These are phyloP conservation scores for Tauraco erythrolophus DNA, from an alignment of 2,113 vertebrate genomes.

Conservation along the genomic window DNA sequence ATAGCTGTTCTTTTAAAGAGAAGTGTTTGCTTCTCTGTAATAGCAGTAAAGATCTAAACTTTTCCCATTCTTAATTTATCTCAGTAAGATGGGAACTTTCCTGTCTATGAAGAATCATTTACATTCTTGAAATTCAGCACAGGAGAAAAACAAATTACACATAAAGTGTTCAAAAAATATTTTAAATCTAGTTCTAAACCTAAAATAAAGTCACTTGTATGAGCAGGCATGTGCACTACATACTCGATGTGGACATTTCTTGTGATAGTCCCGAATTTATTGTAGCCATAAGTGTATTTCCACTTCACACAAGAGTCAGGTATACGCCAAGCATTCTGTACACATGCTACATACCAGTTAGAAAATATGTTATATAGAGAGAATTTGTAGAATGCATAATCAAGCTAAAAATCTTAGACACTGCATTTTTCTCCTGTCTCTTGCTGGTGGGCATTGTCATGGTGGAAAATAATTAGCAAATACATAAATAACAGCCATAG, in stretches of 20 bases:
- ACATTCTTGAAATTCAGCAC: neutral
- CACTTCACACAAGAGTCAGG: neutral
- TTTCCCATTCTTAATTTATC: neutral
- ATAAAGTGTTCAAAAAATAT: neutral
- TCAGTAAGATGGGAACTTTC: neutral
- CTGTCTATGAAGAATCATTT: neutral
- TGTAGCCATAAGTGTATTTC: neutral
- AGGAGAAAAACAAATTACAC: neutral
- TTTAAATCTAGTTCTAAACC: neutral
- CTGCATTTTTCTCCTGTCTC: neutral
- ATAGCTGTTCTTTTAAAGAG: neutral
- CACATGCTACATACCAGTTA: neutral
- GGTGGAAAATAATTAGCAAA: conserved; percentile 14
- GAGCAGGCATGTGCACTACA: neutral
- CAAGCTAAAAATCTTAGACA: neutral
- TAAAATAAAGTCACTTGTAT: neutral
- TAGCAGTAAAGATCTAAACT: neutral
- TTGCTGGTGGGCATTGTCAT: neutral
- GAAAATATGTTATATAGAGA: neutral
- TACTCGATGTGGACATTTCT: neutral
- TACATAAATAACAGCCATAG: neutral
- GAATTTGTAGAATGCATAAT: neutral
- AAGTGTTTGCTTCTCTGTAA: neutral
- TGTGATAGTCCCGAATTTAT: neutral
- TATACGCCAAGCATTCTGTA: neutral